A percentile compares a stretch with the other conserved stretches of the same genome.
phyloP scores from a whole-genome alignment of 2,888 invertebrate genomes.

The Diarsia brunnea region DNA sequence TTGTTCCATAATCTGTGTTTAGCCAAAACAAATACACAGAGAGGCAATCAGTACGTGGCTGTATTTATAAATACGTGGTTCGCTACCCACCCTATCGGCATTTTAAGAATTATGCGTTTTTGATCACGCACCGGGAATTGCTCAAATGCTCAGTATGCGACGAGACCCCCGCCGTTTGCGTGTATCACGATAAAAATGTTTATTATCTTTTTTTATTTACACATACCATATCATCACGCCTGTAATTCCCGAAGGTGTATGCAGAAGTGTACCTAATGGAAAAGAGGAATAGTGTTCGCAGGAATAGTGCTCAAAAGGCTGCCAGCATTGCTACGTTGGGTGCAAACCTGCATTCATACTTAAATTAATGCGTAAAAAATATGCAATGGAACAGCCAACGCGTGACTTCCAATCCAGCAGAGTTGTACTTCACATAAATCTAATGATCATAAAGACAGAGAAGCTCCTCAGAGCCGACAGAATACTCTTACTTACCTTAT shows the following conservation, averaged over 20 bases:
- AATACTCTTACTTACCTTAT: conserved; percentile 74
- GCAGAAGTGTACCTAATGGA: background rate
- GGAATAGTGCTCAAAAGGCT: too few relatives aligned
- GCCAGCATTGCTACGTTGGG: too few relatives aligned
- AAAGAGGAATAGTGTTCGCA: too few relatives aligned
- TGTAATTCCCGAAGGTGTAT: background rate
- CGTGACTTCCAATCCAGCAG: background rate
- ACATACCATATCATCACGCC: background rate
- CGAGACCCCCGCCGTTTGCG: background rate
- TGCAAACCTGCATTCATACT: background rate
- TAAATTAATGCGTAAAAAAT: background rate
- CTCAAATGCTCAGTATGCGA: conserved; percentile 12
- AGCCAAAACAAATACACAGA: background rate
- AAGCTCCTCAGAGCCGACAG: conserved; percentile 49
- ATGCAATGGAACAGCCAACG: background rate
- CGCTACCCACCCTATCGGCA: background rate
- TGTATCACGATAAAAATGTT: conserved; percentile 2
- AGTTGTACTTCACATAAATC: conserved; percentile 5
- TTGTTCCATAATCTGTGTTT: background rate
- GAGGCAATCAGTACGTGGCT: background rate
- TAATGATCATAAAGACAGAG: conserved; percentile 65
- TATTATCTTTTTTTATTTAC: too few relatives aligned
- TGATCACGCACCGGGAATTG: background rate
- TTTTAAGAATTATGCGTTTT: conserved; percentile 14
- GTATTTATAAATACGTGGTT: background rate